These are phyloP conservation scores for Pholis gunnellus DNA, from an alignment of 2,113 vertebrate genomes.

Conservation along the genomic window DNA sequence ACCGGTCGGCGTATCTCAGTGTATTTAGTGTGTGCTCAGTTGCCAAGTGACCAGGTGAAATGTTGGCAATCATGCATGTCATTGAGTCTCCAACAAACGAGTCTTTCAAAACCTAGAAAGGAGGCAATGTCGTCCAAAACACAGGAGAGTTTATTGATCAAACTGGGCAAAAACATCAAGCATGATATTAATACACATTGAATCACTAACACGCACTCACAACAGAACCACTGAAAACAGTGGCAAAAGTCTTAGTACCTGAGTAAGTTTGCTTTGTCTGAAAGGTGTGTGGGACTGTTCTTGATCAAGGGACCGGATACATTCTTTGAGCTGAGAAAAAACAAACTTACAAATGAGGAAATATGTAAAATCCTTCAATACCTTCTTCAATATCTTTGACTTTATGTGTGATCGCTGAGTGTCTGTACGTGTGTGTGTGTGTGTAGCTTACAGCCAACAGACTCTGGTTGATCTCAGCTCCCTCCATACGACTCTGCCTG, in stretches of 20 bases:
- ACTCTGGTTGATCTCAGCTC: slow-evolving; percentile 96
- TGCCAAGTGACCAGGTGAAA: slow-evolving; percentile 90
- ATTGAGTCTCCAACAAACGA: slow-evolving; percentile 94
- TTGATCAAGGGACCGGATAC: slow-evolving; percentile 93
- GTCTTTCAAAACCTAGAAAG: slow-evolving; percentile 90
- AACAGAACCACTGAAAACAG: neutral
- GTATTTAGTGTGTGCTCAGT: slow-evolving; percentile 94
- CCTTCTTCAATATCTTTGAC: neutral
- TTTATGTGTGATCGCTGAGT: neutral
- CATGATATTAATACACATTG: neutral
- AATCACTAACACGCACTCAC: neutral
- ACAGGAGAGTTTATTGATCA: neutral
- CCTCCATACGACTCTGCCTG: slow-evolving; percentile 92
- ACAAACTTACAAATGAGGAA: neutral
- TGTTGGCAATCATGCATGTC: slow-evolving; percentile 95
- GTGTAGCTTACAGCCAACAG: slow-evolving; percentile 89
- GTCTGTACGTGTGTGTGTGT: neutral
- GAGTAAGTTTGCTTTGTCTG: slow-evolving; percentile 94
- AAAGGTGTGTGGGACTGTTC: slow-evolving; percentile 91
- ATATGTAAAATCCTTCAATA: neutral
- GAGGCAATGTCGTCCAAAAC: slow-evolving; percentile 18
- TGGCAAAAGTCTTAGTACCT: slow-evolving; percentile 75
- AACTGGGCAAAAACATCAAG: neutral
- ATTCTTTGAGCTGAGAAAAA: slow-evolving; percentile 90
- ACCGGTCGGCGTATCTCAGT: slow-evolving; percentile 94